These are phyloP conservation scores for Gobius niger DNA, from an alignment of 2,113 vertebrate species.

Conservation along the genomic window DNA sequence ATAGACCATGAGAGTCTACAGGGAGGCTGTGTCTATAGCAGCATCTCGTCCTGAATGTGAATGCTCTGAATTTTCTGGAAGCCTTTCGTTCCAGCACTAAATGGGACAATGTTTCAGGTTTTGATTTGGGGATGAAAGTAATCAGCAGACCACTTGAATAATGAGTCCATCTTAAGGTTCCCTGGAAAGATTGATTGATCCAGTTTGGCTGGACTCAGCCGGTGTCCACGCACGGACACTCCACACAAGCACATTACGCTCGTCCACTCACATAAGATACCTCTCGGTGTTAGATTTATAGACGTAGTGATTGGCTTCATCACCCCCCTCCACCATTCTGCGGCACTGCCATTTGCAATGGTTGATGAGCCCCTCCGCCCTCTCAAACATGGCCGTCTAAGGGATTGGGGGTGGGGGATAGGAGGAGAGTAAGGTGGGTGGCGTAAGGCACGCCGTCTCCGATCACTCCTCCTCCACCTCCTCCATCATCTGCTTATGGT, in stretches of 20 bases:
- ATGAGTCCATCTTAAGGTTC: conserved; percentile 27
- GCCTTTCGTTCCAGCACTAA: conserved; percentile 32
- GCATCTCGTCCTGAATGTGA: conserved; percentile 54
- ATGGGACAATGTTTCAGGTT: conserved; percentile 29
- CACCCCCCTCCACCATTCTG: conserved; percentile 77
- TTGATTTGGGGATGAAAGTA: conserved; percentile 53
- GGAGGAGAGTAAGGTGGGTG: conserved; percentile 61
- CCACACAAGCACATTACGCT: conserved; percentile 44
- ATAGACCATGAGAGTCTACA: conserved; percentile 59
- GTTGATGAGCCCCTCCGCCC: conserved; percentile 78
- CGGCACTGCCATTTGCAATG: conserved; percentile 79
- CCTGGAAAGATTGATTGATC: conserved; percentile 41
- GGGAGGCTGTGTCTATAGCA: conserved; percentile 60
- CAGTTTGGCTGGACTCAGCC: conserved; percentile 17
- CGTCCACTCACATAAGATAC: conserved; percentile 63
- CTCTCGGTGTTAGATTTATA: conserved; percentile 70
- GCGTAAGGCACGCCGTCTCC: conserved; percentile 63
- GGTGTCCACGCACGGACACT: conserved; percentile 34
- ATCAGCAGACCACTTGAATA: conserved; percentile 32
- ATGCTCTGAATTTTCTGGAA: conserved; percentile 59
- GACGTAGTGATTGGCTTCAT: conserved; percentile 77
- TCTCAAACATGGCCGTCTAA: conserved; percentile 78
- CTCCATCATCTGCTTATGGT: conserved; percentile 63
- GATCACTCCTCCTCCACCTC: conserved; percentile 69
- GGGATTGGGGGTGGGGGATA: conserved; percentile 69